These are phyloP conservation scores for Limenitis camilla DNA, from an alignment of 2,888 invertebrate genomes.

Conservation along the genomic window DNA sequence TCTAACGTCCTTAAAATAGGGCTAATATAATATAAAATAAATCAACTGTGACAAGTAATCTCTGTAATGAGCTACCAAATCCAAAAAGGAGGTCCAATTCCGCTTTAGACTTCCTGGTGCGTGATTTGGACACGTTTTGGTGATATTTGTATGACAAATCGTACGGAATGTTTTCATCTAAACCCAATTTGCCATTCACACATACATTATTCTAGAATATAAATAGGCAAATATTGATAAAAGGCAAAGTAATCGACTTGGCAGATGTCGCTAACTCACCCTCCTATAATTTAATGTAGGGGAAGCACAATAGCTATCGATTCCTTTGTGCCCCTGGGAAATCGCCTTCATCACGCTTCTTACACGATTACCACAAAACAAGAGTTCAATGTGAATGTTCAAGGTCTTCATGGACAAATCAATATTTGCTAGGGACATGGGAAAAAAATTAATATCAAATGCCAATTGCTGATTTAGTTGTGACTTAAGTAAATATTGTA, in stretches of 20 bases:
- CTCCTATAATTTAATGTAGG: slow-evolving; percentile 62
- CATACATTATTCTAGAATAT: slow-evolving; percentile 44
- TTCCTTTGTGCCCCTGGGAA: slow-evolving; percentile 53
- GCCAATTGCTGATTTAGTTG: too few relatives aligned
- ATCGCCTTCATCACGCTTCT: slow-evolving; percentile 47
- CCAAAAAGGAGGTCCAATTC: too few relatives aligned
- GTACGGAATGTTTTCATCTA: too few relatives aligned
- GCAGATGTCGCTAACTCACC: slow-evolving; percentile 58
- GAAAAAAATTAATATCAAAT: background rate
- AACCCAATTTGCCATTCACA: slow-evolving; percentile 36
- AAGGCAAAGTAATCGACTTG: slow-evolving; percentile 54
- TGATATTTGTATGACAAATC: slow-evolving; percentile 23
- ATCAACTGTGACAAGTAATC: too few relatives aligned
- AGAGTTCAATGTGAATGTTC: slow-evolving; percentile 28
- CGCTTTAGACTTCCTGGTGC: too few relatives aligned
- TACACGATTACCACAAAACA: slow-evolving; percentile 46
- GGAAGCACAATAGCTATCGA: slow-evolving; percentile 63
- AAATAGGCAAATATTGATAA: slow-evolving; percentile 64
- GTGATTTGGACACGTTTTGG: too few relatives aligned
- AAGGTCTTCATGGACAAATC: slow-evolving; percentile 10
- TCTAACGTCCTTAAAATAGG: too few relatives aligned
- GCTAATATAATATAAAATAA: too few relatives aligned
- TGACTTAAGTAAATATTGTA: too few relatives aligned
- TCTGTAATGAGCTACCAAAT: too few relatives aligned
- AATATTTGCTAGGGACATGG: background rate